Conservation (phyloP, 1,140 invertebrate genomes). For the Ceratosolen fusciceps region DNA sequence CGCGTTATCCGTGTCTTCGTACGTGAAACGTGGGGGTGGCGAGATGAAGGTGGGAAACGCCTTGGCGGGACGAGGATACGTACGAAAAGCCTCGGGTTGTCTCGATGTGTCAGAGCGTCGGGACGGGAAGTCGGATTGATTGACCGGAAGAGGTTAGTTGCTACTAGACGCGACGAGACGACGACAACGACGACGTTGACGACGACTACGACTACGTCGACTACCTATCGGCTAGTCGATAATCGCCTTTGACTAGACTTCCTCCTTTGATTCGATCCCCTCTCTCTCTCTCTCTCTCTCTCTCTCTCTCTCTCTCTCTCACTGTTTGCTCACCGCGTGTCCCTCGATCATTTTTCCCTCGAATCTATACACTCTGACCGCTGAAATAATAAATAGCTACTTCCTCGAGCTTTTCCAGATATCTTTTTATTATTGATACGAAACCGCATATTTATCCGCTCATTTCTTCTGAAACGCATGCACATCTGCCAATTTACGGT, state of each 20-base stretch:
- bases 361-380: neutral
- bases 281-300: neutral
- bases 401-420: neutral
- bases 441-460: too few relatives aligned
- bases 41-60: neutral
- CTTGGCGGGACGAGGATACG: neutral
- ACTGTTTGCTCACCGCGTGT: too few relatives aligned
- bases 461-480: too few relatives aligned
- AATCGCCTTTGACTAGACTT: conserved; percentile 7
- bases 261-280: too few relatives aligned
- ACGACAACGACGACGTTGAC: too few relatives aligned
- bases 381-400: neutral
- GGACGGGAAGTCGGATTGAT: conserved; percentile 35
- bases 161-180: neutral
- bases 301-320: neutral
- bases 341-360: neutral
- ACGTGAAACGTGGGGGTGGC: neutral
- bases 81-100: neutral
- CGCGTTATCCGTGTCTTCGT: neutral
- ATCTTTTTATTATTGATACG: too few relatives aligned
- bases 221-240: neutral
- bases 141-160: conserved; percentile 23
- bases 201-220: too few relatives aligned
- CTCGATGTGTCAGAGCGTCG: neutral
- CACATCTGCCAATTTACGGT: too few relatives aligned